A percentile compares a stretch with the other conserved stretches of the same genome.
Conservation (phyloP, 2,888 invertebrate genomes). For the Torymus texanus region DNA sequence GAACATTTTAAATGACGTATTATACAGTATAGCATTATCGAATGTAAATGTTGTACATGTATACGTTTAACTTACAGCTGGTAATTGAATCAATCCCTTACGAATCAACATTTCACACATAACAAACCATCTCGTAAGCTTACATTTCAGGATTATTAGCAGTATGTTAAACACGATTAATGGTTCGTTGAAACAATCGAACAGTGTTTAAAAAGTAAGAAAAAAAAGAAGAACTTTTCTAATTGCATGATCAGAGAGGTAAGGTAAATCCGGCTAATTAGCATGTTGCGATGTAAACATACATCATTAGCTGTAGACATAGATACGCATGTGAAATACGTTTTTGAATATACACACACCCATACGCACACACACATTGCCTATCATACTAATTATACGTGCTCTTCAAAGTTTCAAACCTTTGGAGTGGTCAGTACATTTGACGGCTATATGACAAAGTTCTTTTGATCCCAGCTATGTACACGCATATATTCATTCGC, state of each 20-base stretch:
- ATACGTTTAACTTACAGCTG: too few species aligned
- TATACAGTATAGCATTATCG: too few species aligned
- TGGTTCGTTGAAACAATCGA: background rate
- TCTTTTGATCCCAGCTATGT: too few species aligned
- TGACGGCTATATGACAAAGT: too few species aligned
- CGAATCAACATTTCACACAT: too few species aligned
- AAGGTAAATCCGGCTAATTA: constrained; percentile 45
- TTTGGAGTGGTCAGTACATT: too few species aligned
- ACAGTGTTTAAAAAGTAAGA: background rate
- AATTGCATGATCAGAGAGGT: constrained; percentile 43
- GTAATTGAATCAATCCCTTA: too few species aligned
- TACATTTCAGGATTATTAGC: constrained; percentile 27
- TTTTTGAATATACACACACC: background rate
- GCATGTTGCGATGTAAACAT: constrained; percentile 13
- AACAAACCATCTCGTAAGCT: background rate
- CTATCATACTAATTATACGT: background rate
- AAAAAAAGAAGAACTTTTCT: constrained; percentile 17
- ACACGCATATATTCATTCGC: too few species aligned
- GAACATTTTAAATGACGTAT: too few species aligned
- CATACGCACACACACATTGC: background rate
- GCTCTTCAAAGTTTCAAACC: too few species aligned
- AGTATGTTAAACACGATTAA: background rate
- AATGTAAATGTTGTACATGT: too few species aligned
- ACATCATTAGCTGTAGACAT: constrained; percentile 24
- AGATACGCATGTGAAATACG: constrained; percentile 11